Evolutionary conservation across 1,140 invertebrate genomes (phyloP).

Genomic region (Drosophila bocqueti): DNA sequence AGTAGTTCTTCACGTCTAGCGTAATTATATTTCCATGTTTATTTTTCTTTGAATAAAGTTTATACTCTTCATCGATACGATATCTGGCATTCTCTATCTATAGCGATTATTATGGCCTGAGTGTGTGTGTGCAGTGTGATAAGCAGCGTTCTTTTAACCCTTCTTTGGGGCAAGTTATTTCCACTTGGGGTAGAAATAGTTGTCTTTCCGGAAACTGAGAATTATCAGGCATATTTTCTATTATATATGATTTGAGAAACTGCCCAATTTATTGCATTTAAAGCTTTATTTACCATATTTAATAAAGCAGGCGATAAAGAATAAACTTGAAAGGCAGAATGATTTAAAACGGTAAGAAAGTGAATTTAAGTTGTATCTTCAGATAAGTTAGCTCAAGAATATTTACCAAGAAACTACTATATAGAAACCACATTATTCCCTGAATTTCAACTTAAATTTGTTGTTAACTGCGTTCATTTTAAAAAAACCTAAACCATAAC

Average conservation of each 20-base stretch:
- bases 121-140: conserved; percentile 5
- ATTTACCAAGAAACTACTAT: background rate
- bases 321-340: background rate
- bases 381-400: background rate
- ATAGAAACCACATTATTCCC: background rate
- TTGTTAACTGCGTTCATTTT: background rate
- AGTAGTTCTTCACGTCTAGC: conserved; percentile 24
- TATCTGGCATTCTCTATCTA: background rate
- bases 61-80: background rate
- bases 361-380: no score
- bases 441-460: background rate
- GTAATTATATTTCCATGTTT: conserved; percentile 31
- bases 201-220: background rate
- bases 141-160: conserved; percentile 16
- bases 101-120: background rate
- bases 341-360: background rate
- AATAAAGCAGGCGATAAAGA: no score
- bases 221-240: no score
- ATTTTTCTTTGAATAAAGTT: conserved; percentile 44
- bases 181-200: conserved; percentile 6
- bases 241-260: no score
- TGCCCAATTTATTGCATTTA: background rate
- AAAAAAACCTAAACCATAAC: background rate
- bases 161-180: conserved; percentile 1
- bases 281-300: background rate